Base-by-base conservation (phyloP, 1,140 invertebrate genomes). In the Drosophila arawakana region DNA sequence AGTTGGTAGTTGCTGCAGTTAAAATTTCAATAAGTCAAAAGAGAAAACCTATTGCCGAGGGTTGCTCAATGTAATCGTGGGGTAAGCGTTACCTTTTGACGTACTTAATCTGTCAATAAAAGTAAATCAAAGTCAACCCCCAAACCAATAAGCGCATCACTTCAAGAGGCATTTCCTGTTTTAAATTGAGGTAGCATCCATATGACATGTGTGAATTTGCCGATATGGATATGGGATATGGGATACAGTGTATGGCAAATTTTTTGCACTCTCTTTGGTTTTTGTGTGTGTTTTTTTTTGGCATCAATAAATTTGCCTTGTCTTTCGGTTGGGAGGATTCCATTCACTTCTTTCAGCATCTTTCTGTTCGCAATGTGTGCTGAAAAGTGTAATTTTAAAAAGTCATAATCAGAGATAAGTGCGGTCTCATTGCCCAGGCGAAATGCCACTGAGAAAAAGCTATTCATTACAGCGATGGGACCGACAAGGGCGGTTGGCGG, bases 321-420 rank as follows among this genome's bases (percentile, higher is more conserved):
- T 74, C 79, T 82, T 61, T 15, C 25, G 2, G 41, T 7, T 21
- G 37, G 15, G 58, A n/a, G 44, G n/a, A 11, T 35, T 57, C 18
- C n/a, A 46, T 47, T 73, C 55, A 39, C 41, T 52, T 41, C 55
- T 73, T 43, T 75, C 39, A 30, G 25, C 25, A 30, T 30, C 25
- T 30, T 30, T 35, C 18, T 55, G 50, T 60, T 30, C 13, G 18
- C 43, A 30, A 65, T 76, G 80, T 88, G 78, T 75, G 85, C 78
- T 90, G 76, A 89, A 89, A 89, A 89, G 81, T 90, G 85, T 90
- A 90, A 90, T 91, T 91, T 90, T 85, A 91, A 91, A 91, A 91
- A 91, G 82, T 90, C 90, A 91, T 91, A 91, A 91, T 91, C 90
- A 76, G 66, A 91, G 90, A 91, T 91, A 91, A 91, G 90, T 91